Evolutionary conservation across 2,113 vertebrate species (phyloP).

Genomic region (Cyanoramphus novaezelandiae): DNA sequence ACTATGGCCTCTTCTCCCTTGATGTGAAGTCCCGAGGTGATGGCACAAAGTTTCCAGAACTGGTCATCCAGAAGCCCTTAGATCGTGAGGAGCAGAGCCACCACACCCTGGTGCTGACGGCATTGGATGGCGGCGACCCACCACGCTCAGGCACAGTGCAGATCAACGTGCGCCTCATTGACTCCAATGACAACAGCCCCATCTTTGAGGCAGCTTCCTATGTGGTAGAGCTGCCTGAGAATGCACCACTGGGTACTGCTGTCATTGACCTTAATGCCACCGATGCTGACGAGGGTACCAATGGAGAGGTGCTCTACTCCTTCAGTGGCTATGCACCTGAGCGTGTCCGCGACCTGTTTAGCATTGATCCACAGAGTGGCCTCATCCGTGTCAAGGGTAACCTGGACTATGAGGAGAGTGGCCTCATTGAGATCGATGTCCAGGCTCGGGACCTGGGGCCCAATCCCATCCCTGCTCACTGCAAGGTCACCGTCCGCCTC

Average conservation of each 20-base stretch:
- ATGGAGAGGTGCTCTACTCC: conserved; percentile 94
- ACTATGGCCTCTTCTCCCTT: conserved; percentile 93
- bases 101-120: conserved; percentile 92
- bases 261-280: conserved; percentile 96
- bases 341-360: conserved; percentile 93
- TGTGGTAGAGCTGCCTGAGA: conserved; percentile 93
- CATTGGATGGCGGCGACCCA: conserved; percentile 94
- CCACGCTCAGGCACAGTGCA: conserved; percentile 92
- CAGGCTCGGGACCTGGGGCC: conserved; percentile 96
- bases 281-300: conserved; percentile 94
- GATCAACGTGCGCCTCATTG: conserved; percentile 96
- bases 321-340: conserved; percentile 94
- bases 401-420: conserved; percentile 96
- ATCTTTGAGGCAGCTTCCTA: conserved; percentile 94
- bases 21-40: conserved; percentile 97
- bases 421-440: conserved; percentile 93
- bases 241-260: conserved; percentile 87
- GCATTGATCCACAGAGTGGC: conserved; percentile 93
- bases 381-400: conserved; percentile 94
- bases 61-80: conserved; percentile 93
- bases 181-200: conserved; percentile 98
- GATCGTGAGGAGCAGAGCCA: conserved; percentile 96
- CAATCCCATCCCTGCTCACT: conserved; percentile 97
- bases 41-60: conserved; percentile 95
- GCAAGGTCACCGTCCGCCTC: conserved; percentile 96